Percentiles rank a stretch among this genome's conserved stretches.
These are phyloP conservation scores for Sciurus carolinensis DNA, from an alignment of 2,797 vertebrate genomes.

Conservation along the genomic window DNA sequence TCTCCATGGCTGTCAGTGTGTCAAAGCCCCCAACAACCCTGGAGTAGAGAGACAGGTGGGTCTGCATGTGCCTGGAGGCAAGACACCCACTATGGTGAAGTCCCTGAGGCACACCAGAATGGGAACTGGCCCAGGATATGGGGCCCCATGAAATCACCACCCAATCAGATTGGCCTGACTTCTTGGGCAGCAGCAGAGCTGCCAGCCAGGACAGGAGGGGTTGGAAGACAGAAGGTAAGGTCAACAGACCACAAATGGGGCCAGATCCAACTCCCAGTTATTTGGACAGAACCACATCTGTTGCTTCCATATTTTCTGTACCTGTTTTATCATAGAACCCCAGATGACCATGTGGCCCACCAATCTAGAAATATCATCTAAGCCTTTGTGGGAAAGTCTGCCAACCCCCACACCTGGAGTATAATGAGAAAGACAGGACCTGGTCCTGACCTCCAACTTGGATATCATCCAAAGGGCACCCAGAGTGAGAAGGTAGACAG, in stretches of 20 bases:
- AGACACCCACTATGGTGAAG: background rate
- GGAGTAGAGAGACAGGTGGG: background rate
- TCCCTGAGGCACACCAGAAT: background rate
- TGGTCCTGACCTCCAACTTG: fast-evolving
- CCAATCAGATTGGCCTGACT: background rate
- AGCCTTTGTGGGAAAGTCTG: background rate
- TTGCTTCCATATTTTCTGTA: background rate
- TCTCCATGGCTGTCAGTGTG: constrained; percentile 97
- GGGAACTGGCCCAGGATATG: background rate
- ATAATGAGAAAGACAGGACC: background rate
- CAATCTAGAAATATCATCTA: background rate
- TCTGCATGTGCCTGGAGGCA: background rate
- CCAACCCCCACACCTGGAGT: background rate
- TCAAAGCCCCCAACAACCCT: constrained; percentile 99
- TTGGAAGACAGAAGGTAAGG: background rate
- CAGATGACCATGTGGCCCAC: background rate
- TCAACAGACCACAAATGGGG: background rate
- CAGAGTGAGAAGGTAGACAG: no score
- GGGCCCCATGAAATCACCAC: background rate
- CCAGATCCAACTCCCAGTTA: background rate
- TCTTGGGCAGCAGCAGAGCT: no score
- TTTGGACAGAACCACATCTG: no score
- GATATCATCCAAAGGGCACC: background rate
- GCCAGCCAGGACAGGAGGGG: background rate
- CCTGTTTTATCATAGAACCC: background rate